Conservation (phyloP, 2,797 vertebrate genomes). For the Pseudochaenichthys georgianus region DNA sequence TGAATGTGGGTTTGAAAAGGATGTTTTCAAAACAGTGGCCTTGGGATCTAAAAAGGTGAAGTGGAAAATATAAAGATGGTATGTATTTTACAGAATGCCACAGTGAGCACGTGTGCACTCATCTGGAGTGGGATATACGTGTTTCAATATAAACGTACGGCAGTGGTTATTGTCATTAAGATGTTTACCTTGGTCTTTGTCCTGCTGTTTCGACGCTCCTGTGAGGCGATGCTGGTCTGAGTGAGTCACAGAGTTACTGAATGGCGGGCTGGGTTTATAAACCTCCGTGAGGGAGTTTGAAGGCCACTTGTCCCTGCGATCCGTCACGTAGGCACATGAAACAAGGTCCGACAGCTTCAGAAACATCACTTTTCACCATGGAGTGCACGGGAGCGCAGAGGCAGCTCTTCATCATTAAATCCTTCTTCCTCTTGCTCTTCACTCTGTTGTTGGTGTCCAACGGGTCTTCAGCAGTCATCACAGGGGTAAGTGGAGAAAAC, state of each 20-base stretch:
- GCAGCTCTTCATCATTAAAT: constrained; percentile 75
- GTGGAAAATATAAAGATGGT: background rate
- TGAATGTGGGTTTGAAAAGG: constrained; percentile 28
- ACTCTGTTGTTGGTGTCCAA: constrained; percentile 73
- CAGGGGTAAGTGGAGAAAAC: constrained; percentile 82
- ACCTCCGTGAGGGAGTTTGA: too few relatives aligned
- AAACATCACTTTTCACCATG: constrained; percentile 39
- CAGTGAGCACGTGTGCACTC: background rate
- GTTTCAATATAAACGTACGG: background rate
- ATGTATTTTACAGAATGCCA: background rate
- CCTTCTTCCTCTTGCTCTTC: constrained; percentile 71
- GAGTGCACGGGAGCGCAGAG: constrained; percentile 41
- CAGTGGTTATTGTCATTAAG: constrained; percentile 20
- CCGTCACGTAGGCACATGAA: constrained; percentile 49
- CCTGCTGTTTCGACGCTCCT: constrained; percentile 12
- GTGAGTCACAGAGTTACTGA: constrained; percentile 81
- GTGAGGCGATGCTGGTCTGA: constrained; percentile 49
- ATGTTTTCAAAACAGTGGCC: constrained; percentile 52
- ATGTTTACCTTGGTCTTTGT: constrained; percentile 57
- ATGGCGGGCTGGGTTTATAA: constrained; percentile 81
- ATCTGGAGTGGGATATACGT: background rate
- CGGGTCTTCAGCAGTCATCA: constrained; percentile 83
- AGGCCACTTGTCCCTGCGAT: too few relatives aligned
- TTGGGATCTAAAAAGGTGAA: constrained; percentile 53
- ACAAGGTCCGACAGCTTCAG: constrained; percentile 32